phyloP scores from a whole-genome alignment of 2,113 vertebrate genomes.

The Addax nasomaculatus region DNA sequence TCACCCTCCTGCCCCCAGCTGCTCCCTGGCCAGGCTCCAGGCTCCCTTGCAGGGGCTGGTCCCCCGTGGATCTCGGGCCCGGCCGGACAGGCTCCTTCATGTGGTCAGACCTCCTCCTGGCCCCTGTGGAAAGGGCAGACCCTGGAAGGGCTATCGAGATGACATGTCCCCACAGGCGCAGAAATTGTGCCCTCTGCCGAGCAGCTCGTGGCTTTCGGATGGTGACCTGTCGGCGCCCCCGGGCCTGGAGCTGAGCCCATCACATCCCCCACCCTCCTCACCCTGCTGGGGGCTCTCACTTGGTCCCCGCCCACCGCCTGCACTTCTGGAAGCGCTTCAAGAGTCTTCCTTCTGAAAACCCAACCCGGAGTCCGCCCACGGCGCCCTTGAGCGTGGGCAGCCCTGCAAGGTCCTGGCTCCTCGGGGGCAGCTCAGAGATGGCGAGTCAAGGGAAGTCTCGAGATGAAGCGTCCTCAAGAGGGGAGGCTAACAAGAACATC shows the following conservation, averaged over 20 bases:
- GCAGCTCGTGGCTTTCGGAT: accelerated
- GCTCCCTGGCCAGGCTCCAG: not conserved
- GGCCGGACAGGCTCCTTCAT: not conserved
- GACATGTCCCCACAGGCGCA: not conserved
- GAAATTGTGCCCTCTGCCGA: not conserved
- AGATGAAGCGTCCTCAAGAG: not conserved
- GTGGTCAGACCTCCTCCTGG: not conserved
- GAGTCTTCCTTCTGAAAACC: not conserved
- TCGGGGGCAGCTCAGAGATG: accelerated
- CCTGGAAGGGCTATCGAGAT: not conserved
- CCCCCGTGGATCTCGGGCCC: accelerated
- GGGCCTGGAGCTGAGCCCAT: not conserved
- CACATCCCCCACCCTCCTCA: accelerated
- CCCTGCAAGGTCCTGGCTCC: not conserved
- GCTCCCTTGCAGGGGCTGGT: not conserved
- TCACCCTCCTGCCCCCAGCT: not conserved
- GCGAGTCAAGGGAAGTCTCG: not conserved
- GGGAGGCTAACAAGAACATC: not conserved
- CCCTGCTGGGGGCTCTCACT: not conserved
- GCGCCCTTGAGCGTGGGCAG: not conserved
- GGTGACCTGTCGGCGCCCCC: accelerated
- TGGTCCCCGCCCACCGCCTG: not conserved
- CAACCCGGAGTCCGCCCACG: not conserved
- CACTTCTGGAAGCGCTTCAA: not conserved
- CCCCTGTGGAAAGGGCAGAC: not conserved